These are phyloP conservation scores for Pheosia gnoma DNA, from an alignment of 2,888 invertebrate species.

Conservation along the genomic window DNA sequence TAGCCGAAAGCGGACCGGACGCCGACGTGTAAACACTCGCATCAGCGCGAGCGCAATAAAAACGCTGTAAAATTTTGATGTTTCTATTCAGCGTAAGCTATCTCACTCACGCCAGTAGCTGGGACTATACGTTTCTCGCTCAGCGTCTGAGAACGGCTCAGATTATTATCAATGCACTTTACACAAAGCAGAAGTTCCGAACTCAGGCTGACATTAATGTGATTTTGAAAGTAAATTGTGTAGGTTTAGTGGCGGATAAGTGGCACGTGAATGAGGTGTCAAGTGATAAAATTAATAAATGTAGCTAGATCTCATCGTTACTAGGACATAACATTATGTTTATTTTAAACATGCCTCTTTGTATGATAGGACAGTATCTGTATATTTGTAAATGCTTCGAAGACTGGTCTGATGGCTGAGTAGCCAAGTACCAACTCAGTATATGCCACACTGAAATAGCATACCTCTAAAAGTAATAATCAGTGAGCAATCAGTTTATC, in stretches of 20 bases:
- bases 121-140: slow-evolving; percentile 46
- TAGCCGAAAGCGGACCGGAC: slow-evolving; percentile 66
- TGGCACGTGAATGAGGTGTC: slow-evolving; percentile 75
- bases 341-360: slow-evolving; percentile 33
- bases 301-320: slow-evolving; percentile 58
- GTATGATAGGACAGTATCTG: slow-evolving; percentile 33
- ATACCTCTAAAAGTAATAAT: no score
- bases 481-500: no score
- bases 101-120: slow-evolving; percentile 43
- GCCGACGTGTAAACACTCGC: slow-evolving; percentile 72
- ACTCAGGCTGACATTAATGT: slow-evolving; percentile 77
- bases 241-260: slow-evolving; percentile 75
- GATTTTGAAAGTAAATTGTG: slow-evolving; percentile 80
- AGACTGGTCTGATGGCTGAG: slow-evolving; percentile 23
- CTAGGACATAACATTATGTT: slow-evolving; percentile 47
- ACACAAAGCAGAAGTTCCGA: slow-evolving; percentile 82
- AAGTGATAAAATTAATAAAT: slow-evolving; percentile 80
- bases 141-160: slow-evolving; percentile 68
- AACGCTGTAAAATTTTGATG: slow-evolving; percentile 84
- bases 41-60: slow-evolving; percentile 78
- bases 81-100: slow-evolving; percentile 74
- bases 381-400: slow-evolving; percentile 16
- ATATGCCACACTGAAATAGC: slow-evolving; percentile 8
- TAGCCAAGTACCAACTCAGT: not conserved
- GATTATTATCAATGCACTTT: slow-evolving; percentile 84